Evolutionary conservation across 1,140 invertebrate genomes (phyloP), one percentile per base, ranked within the genome.

Genomic region (Gryon sp.): DNA sequence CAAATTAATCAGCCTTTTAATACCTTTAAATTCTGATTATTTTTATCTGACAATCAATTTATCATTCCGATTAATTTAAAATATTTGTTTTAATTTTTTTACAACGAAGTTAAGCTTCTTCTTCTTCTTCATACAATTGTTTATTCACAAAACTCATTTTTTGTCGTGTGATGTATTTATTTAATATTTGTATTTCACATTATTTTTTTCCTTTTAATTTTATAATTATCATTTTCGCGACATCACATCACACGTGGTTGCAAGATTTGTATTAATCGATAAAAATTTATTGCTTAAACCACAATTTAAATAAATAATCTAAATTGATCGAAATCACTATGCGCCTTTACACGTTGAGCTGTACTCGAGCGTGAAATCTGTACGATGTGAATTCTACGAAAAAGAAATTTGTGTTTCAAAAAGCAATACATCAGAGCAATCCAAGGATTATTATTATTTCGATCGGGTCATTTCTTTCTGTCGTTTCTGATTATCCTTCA

Each of bases 401-500:
- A 26, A 26, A 5, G 40, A 41, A 45, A 24, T 74, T 55, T 81
- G 66, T 52, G 52, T 1, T 55, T 57, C 74, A 45, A 59, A 79
- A 81, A 82, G 63, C 55, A 62, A 45, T 46, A 79, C 76, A 59
- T 32, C 16, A 15, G 12, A 53, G 12, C 36, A 34, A 48, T 34
- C 15, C 5, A 28, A 15, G 16, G 8, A 18, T 11, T 22, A 26
- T 48, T 68, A 84, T 86, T 87, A 88, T 84, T 85, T 86, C 28
- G 73, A 76, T 32, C 80, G 77, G 34, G 48, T 78, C 12, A 87
- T 48, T 2, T 88, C 88, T 28, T 89, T 89, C 15, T 87, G 82
- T 24, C 87, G 82, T 36, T 85, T 89, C 46, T 87, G 85, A 77
- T 92, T 93, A 19, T 94, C 92, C 76, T 93, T 93, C 5, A 93